Evolutionary conservation across 1,140 invertebrate species (phyloP), one percentile per base, ranked within the genome.

Genomic region (Drosophila equinoxialis): DNA sequence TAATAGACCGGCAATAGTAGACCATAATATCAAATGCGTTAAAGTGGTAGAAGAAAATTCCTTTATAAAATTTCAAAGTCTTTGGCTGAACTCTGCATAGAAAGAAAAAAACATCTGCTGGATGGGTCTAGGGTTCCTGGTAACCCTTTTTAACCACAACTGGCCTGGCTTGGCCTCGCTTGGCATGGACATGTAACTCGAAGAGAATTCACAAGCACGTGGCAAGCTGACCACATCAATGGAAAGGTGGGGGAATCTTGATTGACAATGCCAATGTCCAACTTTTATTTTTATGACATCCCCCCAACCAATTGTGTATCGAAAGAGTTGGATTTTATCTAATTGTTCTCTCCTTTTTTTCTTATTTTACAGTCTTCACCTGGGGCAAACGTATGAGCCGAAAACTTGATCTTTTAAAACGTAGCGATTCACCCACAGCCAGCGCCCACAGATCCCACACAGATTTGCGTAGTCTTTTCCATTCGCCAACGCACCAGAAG

Each of bases 341-440:
- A 39, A 39, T 39, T 39, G 51, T 23, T 6, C 39, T 45, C 13
- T 71, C 26, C 65, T n/a, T 65, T 30, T 79, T 73, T 68, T 66
- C 45, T 45, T 11, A 7, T 10, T 11, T 93, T 93, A 61, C 93
- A 96, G 96, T 96, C 77, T 94, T 96, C 71, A 96, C 96, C 69
- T 97, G 96, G 96, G 95, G 96, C 80, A 94, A 95, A 64, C 93
- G 94, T 61, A 96, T 97, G 95, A 95, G 96, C 68, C 95, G 95
- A 78, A 96, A 96, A 90, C 93, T 97, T 81, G 96, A 96, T 81
- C 94, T 96, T 74, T 93, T 97, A 70, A 94, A 95, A 70, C 94
- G 95, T 78, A 93, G 94, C 33, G 95, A 96, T 26, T 84, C 84
- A 23, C 77, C 84, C 70, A 51, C 45, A 51, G 68, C 64, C 23